These are phyloP conservation scores for Drosophila aldrichi DNA, from an alignment of 2,888 invertebrate genomes.

Conservation along the genomic window DNA sequence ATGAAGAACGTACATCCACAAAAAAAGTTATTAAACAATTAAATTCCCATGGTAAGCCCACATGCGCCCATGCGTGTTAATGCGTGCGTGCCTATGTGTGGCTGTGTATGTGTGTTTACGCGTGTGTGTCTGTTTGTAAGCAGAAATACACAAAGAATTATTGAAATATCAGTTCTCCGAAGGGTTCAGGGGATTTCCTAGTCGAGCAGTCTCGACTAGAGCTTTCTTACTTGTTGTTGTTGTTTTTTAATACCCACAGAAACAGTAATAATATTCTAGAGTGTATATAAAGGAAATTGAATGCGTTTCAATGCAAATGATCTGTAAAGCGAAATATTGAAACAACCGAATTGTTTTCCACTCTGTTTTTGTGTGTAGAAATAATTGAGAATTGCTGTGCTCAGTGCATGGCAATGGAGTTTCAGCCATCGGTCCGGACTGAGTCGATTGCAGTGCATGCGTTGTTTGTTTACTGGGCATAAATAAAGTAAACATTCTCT, in stretches of 20 bases:
- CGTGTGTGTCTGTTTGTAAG: no score
- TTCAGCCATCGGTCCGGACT: background rate
- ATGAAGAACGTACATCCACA: no score
- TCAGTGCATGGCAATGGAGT: background rate
- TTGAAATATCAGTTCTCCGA: no score
- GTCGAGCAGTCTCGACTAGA: no score
- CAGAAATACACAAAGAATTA: no score
- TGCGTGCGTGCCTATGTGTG: no score
- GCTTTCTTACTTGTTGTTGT: no score
- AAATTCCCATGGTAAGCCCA: no score
- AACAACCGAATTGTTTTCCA: conserved; percentile 26
- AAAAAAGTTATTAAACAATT: no score
- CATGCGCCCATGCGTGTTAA: no score
- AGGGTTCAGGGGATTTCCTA: no score
- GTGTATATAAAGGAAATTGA: background rate
- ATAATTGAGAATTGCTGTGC: conserved; percentile 38
- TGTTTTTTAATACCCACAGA: background rate
- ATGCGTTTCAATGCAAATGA: background rate
- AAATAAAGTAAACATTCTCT: conserved; percentile 63
- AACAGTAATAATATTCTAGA: background rate
- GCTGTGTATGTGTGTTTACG: no score
- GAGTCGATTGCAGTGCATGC: conserved; percentile 40
- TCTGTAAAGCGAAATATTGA: conserved; percentile 23
- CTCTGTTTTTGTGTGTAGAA: conserved; percentile 15
- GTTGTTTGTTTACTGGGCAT: conserved; percentile 67